Evolutionary conservation across 2,888 invertebrate species (phyloP), one percentile per base, ranked within the genome.

Genomic region (Ptychoptera contaminata): DNA sequence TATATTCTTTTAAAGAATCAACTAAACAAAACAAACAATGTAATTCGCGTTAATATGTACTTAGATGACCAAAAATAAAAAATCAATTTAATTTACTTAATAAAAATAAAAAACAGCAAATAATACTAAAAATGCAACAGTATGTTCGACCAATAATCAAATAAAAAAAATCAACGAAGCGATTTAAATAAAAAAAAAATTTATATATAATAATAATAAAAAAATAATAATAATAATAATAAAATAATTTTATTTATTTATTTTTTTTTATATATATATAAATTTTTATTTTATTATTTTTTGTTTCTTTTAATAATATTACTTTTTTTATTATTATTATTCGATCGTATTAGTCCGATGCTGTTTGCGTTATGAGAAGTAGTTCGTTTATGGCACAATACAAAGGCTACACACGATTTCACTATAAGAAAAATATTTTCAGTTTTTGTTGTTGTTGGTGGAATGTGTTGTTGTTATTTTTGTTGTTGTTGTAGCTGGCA

Each of bases 351-450:
- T 56, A 55, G 57, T 56, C 60, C 58, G 60, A 62, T 60, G 60
- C 60, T 64, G 63, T 63, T 63, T 60, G 63, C 64, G 63, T 63
- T 63, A 63, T 62, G 63, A 63, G 61, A 62, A 64, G 63, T 64
- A 59, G 59, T 62, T 61, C 63, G 63, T 63, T 63, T 63, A 63
- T 63, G 63, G 61, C 60, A 59, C 62, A 60, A 63, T 64, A 62
- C 63, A 63, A 62, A 63, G 63, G 62, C 63, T 63, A 40, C 30
- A 54, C 54, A 53, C 56, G 54, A 53, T 54, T 54, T 53, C 48
- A 49, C 50, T 51, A 42, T 14, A 42, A 34, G 40, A 40, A 14
- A 30, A 30, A 12, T 12, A 15, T 16, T 30, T 40, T 5, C 30
- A 14, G n/a, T 30, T 30, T 6, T 29, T 39, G 39, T 40, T 40